A percentile compares a stretch with the other conserved stretches of the same genome.
phyloP scores from a whole-genome alignment of 2,888 invertebrate genomes.

The Clitarchus hookeri region DNA sequence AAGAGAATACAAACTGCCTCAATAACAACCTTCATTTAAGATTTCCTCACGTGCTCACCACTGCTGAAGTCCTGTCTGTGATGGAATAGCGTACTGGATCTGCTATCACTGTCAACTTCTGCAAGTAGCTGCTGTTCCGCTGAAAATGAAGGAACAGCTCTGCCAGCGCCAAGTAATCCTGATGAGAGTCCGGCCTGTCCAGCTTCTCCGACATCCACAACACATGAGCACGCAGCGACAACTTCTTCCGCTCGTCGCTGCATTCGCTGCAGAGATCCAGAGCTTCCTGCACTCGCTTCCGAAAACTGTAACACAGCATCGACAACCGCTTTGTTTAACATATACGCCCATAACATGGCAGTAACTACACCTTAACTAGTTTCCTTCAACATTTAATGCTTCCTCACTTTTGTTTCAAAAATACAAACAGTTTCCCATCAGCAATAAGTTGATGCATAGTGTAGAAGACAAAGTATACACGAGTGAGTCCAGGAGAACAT shows the following conservation, averaged over 20 bases:
- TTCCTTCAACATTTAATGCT: no score
- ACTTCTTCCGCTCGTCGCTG: background rate
- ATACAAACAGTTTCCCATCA: no score
- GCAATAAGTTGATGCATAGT: no score
- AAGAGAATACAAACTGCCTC: no score
- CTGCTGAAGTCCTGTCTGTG: background rate
- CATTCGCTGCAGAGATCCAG: background rate
- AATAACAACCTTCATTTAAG: background rate
- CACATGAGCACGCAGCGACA: background rate
- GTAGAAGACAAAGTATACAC: no score
- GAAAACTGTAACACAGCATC: background rate
- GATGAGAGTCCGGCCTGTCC: background rate
- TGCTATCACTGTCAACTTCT: background rate
- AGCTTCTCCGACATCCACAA: background rate
- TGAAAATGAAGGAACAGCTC: background rate
- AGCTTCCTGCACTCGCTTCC: background rate
- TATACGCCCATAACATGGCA: no score
- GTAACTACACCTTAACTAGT: no score
- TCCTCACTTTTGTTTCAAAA: no score
- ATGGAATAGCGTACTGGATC: background rate
- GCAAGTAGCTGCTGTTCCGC: background rate
- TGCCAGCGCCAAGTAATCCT: background rate
- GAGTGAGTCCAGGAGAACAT: no score
- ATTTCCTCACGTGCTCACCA: background rate
- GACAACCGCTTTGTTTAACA: no score